Base-by-base conservation (phyloP, 2,888 invertebrate species). In the Eubasilissa splendida region DNA sequence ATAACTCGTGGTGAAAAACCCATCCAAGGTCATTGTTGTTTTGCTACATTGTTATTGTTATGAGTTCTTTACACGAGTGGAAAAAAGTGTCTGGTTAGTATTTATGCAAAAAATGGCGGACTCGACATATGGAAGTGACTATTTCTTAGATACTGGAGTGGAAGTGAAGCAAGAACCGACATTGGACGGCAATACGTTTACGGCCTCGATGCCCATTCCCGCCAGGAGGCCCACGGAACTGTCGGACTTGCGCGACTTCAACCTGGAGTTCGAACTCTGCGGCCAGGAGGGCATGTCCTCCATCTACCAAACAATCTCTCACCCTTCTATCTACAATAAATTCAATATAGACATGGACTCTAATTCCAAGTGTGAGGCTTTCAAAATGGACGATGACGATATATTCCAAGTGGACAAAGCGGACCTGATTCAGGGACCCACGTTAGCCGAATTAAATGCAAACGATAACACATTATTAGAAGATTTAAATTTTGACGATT, bases 321-420 rank as follows among this genome's bases (percentile, higher is more conserved):
- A 86, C 73, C 89, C 87, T 76, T 79, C 74, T 3, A 56, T 84
- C 83, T 90, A 88, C 84, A 86, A 87, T 84, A 89, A 89, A 85
- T 86, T 89, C 80, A 86, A 87, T 56, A 90, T 88, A 84, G 90
- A 89, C 79, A 87, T 87, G 84, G 92, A 87, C 85, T 89, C 84
- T 85, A 87, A 86, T 71, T 86, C 87, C 31, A 92, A 91, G 87
- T 87, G 89, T 74, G 94, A 94, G 85, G 90, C 93, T 11, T 93
- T 94, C 85, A 94, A 93, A 87, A 94, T 96, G 93, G 96, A 96
- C 86, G 96, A 96, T 86, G 96, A 96, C 86, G 96, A 96, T 86
- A 96, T 96, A 85, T 96, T 96, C 87, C 90, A 80, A 33, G 95
- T 96, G 77, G 96, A 97, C 87, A 96, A 96, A 88, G 93, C 95